A percentile compares a stretch with the other conserved stretches of the same genome.
These are phyloP conservation scores for Pterobdella sp. DNA, from an alignment of 2,888 invertebrate genomes.

Conservation along the genomic window DNA sequence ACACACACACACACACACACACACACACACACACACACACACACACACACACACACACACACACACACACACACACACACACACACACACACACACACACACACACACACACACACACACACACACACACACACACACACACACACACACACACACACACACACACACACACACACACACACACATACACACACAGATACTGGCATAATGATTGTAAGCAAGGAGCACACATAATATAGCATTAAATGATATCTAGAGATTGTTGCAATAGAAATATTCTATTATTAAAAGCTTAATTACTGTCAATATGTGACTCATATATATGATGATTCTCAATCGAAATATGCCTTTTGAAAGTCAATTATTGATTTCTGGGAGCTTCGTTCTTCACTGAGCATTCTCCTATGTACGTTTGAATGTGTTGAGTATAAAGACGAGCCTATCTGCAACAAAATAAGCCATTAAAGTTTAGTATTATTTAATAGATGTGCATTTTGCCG, in stretches of 20 bases:
- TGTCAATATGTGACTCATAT: neutral
- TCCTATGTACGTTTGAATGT: no score
- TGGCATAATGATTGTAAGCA: neutral
- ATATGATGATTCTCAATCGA: neutral
- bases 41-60: constrained; percentile 18
- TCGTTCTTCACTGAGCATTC: no score
- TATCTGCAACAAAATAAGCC: no score
- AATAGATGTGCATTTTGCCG: no score
- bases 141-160: constrained; percentile 7
- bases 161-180: constrained; percentile 10
- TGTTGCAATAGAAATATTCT: no score
- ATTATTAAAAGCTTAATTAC: neutral
- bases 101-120: constrained; percentile 22
- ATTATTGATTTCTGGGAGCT: neutral
- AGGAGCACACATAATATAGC: no score
- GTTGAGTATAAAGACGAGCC: no score
- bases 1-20: constrained; percentile 20
- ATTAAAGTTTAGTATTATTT: no score
- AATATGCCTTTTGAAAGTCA: neutral
- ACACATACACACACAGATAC: constrained; percentile 15
- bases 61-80: constrained; percentile 20
- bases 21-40: constrained; percentile 20
- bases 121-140: constrained; percentile 17
- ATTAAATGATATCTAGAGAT: no score
- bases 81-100: constrained; percentile 22